These are phyloP conservation scores for Limnothrissa miodon DNA, from an alignment of 2,113 vertebrate genomes.

Conservation along the genomic window DNA sequence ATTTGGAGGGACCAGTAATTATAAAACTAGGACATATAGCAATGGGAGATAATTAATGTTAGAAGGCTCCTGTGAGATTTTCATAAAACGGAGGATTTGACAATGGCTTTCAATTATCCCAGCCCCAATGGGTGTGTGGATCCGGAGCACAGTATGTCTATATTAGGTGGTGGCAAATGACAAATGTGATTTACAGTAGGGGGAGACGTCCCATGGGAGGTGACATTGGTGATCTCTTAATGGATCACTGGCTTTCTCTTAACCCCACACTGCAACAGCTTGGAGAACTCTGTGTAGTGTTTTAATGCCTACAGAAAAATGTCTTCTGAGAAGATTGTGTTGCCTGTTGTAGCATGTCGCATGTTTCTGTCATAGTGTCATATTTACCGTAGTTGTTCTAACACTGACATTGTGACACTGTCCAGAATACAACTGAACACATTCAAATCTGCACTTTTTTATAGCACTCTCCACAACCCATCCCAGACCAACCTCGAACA, in stretches of 20 bases:
- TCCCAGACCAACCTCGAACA: neutral
- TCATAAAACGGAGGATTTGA: conserved; percentile 70
- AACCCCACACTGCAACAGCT: neutral
- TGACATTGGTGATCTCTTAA: conserved; percentile 13
- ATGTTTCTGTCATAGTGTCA: neutral
- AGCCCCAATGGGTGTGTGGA: conserved; percentile 67
- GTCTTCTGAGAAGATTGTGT: neutral
- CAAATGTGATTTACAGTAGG: conserved; percentile 24
- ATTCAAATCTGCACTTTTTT: neutral
- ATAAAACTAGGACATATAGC: conserved; percentile 82
- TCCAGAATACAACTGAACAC: neutral
- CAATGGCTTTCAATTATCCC: conserved; percentile 80
- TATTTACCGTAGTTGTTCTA: neutral
- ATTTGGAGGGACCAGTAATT: conserved; percentile 81
- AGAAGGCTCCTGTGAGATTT: conserved; percentile 70
- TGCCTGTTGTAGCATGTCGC: no score
- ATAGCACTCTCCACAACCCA: neutral
- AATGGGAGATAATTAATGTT: conserved; percentile 80
- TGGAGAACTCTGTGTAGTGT: neutral
- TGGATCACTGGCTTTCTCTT: conserved; percentile 1
- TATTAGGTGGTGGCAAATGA: conserved; percentile 56
- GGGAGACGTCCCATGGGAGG: conserved; percentile 7
- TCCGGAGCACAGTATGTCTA: conserved; percentile 73
- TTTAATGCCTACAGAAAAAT: neutral
- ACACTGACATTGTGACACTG: neutral